These are phyloP conservation scores for Sorex araneus DNA, from an alignment of 2,113 vertebrate genomes.

Conservation along the genomic window DNA sequence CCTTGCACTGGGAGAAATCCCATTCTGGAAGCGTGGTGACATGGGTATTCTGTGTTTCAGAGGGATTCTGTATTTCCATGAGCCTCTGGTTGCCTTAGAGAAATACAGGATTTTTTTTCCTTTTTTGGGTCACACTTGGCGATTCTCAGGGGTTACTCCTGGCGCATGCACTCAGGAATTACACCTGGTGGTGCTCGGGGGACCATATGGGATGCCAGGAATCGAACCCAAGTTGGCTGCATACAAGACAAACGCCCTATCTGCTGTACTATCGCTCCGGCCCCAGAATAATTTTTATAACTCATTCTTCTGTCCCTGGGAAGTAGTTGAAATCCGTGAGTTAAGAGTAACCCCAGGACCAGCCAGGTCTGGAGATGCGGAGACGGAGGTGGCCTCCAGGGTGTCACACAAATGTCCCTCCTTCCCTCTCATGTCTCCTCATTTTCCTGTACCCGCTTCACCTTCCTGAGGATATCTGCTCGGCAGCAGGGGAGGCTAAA, in stretches of 20 bases:
- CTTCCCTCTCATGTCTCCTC: no score
- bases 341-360: slow-evolving; percentile 13
- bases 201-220: no score
- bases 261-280: no score
- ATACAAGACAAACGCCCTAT: no score
- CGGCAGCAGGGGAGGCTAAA: background rate
- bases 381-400: background rate
- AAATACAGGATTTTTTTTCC: background rate
- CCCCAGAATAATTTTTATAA: background rate
- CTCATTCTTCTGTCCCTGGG: background rate
- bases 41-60: background rate
- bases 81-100: background rate
- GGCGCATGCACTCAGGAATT: no score
- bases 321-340: slow-evolving; percentile 39
- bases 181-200: no score
- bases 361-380: background rate
- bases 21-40: slow-evolving; percentile 3
- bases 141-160: no score
- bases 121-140: no score
- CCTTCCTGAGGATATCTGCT: background rate
- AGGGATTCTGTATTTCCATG: background rate
- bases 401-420: no score
- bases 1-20: background rate
- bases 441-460: background rate
- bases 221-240: no score